phyloP scores from a whole-genome alignment of 2,113 vertebrate genomes.

The Cervus canadensis region DNA sequence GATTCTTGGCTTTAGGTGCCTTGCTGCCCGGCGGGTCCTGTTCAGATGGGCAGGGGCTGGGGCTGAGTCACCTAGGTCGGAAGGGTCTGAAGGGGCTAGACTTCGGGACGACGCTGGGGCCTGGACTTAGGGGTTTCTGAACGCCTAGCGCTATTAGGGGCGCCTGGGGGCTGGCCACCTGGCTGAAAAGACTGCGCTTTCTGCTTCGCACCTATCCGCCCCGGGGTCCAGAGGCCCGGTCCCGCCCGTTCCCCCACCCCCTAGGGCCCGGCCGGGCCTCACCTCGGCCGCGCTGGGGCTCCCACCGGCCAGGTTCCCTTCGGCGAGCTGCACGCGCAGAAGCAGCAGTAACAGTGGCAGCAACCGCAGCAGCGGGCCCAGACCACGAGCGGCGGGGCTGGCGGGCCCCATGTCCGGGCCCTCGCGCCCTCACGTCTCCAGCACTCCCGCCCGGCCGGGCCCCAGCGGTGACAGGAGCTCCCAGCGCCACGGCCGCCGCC shows the following conservation, averaged over 20 bases:
- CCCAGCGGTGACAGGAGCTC: slow-evolving; percentile 72
- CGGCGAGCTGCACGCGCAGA: slow-evolving; percentile 65
- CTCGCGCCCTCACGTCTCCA: slow-evolving; percentile 57
- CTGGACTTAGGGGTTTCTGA: background rate
- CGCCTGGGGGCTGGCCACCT: background rate
- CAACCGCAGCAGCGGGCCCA: slow-evolving; percentile 16
- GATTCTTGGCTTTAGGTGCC: background rate
- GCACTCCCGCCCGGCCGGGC: slow-evolving; percentile 50
- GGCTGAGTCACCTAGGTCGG: background rate
- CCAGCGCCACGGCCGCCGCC: slow-evolving; percentile 46
- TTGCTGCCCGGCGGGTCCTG: background rate
- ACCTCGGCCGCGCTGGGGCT: slow-evolving; percentile 66
- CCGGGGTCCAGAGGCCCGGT: background rate
- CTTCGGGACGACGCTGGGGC: background rate
- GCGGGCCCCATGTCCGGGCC: slow-evolving; percentile 67
- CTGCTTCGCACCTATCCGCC: background rate
- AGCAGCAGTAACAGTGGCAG: slow-evolving; percentile 60
- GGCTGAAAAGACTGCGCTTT: slow-evolving; percentile 1
- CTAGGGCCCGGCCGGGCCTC: slow-evolving; percentile 51
- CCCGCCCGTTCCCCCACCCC: slow-evolving; percentile 46
- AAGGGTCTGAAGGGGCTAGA: background rate
- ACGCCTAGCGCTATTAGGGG: background rate
- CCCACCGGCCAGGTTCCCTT: slow-evolving; percentile 59
- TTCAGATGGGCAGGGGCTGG: background rate
- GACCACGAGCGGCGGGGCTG: slow-evolving; percentile 49